A percentile compares a stretch with the other conserved stretches of the same genome.
These are phyloP conservation scores for Chydorus sphaericus DNA, from an alignment of 2,888 invertebrate genomes.

Conservation along the genomic window DNA sequence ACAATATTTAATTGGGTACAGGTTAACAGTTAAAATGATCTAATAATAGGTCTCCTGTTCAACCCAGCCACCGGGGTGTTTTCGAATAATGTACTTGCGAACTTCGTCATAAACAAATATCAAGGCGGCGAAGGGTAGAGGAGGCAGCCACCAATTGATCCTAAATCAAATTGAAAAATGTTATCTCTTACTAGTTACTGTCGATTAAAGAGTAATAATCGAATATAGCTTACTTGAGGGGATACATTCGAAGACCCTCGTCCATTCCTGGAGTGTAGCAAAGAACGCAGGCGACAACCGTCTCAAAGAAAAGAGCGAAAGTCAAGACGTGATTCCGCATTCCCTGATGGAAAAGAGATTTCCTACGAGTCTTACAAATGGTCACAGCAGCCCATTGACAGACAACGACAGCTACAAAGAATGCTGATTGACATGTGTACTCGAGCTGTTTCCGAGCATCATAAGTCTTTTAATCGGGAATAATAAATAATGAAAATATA, in stretches of 20 bases:
- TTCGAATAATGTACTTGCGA: conserved; percentile 51
- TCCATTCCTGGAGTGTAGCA: conserved; percentile 31
- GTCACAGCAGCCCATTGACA: conserved; percentile 98
- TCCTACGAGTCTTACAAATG: conserved; percentile 93
- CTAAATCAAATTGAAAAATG: conserved; percentile 26
- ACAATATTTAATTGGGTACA: no score
- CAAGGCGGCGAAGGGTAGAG: conserved; percentile 53
- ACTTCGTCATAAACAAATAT: conserved; percentile 61
- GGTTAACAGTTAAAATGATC: no score
- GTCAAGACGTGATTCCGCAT: conserved; percentile 42
- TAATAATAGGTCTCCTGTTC: conserved; percentile 61
- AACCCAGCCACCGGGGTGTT: conserved; percentile 50
- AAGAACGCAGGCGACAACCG: conserved; percentile 28
- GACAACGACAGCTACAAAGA: conserved; percentile 94
- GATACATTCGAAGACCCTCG: conserved; percentile 24
- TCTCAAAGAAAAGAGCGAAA: conserved; percentile 23
- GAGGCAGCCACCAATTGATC: conserved; percentile 53
- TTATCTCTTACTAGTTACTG: neutral
- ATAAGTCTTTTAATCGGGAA: conserved; percentile 54
- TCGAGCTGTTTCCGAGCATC: conserved; percentile 88
- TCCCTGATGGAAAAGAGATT: conserved; percentile 91
- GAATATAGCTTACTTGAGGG: conserved; percentile 4
- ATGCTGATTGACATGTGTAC: conserved; percentile 95
- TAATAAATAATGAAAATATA: neutral
- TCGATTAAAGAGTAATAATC: neutral